Percentiles rank a stretch among this genome's conserved stretches.
These are phyloP conservation scores for Sarcophaga rosellei DNA, from an alignment of 2,888 invertebrate genomes.

Conservation along the genomic window DNA sequence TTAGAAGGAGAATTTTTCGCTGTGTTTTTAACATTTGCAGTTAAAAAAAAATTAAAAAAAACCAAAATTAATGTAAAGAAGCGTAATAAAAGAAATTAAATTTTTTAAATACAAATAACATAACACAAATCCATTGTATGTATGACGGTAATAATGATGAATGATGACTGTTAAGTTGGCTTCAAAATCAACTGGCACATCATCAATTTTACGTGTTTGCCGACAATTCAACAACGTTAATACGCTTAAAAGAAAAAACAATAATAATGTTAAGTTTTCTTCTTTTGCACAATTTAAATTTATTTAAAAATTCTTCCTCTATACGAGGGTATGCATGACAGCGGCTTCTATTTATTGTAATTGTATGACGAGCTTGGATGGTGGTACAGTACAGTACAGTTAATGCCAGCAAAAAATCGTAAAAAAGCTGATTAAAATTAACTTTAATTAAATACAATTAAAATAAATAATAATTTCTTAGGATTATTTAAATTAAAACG, in stretches of 20 bases:
- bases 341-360: no score
- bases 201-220: conserved; percentile 61
- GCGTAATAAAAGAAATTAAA: neutral
- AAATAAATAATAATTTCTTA: no score
- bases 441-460: no score
- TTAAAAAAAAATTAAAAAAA: neutral
- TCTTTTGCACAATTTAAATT: no score
- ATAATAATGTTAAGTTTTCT: neutral
- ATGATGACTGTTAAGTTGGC: conserved; percentile 38
- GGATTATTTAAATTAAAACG: no score
- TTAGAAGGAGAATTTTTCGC: conserved; percentile 27
- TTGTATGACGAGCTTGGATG: no score
- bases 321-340: no score
- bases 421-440: no score
- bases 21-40: neutral
- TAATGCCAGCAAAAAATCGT: no score
- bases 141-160: conserved; percentile 19
- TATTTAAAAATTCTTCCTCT: no score
- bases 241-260: neutral
- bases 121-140: neutral
- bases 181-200: conserved; percentile 9
- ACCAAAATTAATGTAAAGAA: neutral
- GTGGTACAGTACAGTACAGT: no score
- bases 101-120: conserved; percentile 17
- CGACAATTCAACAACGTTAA: conserved; percentile 39